Evolutionary conservation across 2,113 vertebrate species (phyloP).

Genomic region (Arizona elegans): DNA sequence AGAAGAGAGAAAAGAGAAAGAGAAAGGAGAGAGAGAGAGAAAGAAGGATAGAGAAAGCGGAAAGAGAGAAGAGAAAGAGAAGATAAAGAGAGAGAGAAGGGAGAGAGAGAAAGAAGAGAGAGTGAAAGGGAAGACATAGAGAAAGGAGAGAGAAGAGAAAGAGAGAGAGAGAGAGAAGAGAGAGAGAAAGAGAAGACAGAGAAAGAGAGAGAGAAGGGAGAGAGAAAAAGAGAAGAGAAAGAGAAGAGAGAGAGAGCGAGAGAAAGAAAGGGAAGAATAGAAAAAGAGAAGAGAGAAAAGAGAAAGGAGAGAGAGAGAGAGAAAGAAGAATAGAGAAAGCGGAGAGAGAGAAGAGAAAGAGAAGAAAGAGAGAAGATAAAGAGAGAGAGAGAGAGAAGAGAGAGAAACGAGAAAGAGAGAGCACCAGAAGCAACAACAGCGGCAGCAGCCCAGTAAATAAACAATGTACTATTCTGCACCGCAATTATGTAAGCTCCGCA

Average conservation of each 20-base stretch:
- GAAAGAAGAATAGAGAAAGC: background rate
- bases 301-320: too few relatives aligned
- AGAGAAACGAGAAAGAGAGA: background rate
- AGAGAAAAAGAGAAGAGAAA: background rate
- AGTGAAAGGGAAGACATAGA: background rate
- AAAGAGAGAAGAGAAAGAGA: background rate
- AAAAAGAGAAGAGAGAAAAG: too few relatives aligned
- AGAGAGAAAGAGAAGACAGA: background rate
- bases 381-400: background rate
- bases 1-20: too few relatives aligned
- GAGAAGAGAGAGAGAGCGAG: background rate
- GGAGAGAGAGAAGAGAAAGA: background rate
- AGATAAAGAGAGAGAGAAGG: too few relatives aligned
- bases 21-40: too few relatives aligned
- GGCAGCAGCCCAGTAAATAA: background rate
- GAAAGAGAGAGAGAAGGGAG: background rate
- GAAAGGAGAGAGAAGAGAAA: background rate
- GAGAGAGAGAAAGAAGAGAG: background rate
- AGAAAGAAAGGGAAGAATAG: too few relatives aligned
- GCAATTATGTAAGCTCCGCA: constrained; percentile 60
- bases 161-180: background rate
- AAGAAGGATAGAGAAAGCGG: rapidly evolving
- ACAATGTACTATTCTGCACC: constrained; percentile 67
- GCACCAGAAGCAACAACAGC: background rate
- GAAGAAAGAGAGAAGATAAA: too few relatives aligned